Conservation (phyloP, 1,140 invertebrate species). For the Drosophila ananassae region DNA sequence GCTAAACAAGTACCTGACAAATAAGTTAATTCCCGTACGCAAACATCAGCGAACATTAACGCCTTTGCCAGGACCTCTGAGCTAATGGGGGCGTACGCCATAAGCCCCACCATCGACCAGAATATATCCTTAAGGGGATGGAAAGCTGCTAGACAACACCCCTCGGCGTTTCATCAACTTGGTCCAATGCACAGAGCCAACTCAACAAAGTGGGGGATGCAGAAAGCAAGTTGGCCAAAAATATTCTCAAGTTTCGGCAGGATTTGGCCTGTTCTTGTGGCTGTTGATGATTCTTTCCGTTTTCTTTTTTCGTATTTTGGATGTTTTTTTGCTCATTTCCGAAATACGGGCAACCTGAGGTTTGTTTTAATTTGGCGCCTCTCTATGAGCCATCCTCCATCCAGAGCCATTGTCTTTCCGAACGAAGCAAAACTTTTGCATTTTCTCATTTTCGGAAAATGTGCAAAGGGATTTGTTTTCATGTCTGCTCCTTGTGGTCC, state of each 20-base stretch:
- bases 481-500: constrained; percentile 54
- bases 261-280: constrained; percentile 36
- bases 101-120: constrained; percentile 12
- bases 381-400: constrained; percentile 57
- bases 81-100: constrained; percentile 27
- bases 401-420: constrained; percentile 65
- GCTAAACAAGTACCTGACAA: constrained; percentile 82
- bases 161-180: constrained; percentile 57
- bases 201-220: constrained; percentile 2
- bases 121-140: constrained; percentile 1
- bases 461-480: constrained; percentile 82
- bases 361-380: constrained; percentile 82
- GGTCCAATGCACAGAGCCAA: constrained; percentile 41
- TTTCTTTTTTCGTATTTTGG: constrained; percentile 11
- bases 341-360: constrained; percentile 80
- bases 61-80: constrained; percentile 32
- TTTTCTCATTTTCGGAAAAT: constrained; percentile 82
- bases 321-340: constrained; percentile 72
- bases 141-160: constrained; percentile 38
- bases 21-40: constrained; percentile 79
- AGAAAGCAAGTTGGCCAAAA: constrained; percentile 36
- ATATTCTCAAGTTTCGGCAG: constrained; percentile 52
- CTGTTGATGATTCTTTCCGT: constrained; percentile 19
- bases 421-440: constrained; percentile 75
- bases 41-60: constrained; percentile 78